Base-by-base conservation (phyloP, 2,888 invertebrate genomes). In the Volucella bombylans region DNA sequence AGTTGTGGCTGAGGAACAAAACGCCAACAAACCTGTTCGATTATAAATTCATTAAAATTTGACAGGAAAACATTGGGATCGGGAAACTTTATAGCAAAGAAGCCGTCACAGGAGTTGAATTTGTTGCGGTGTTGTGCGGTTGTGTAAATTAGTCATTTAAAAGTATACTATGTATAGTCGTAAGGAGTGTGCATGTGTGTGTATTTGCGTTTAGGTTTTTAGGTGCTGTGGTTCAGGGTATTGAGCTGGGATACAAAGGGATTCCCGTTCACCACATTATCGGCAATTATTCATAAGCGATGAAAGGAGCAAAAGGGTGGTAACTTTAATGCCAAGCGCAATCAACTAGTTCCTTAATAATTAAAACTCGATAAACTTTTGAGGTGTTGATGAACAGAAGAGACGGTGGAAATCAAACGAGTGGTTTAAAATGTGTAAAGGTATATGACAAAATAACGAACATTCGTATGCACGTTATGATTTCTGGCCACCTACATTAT, bases 31-130 rank as follows among this genome's bases (percentile, higher is more conserved):
- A 80, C 80, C 76, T 85, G 71, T 67, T 85, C 83, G 83, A 80
- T 85, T 85, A 85, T 85, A 81, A 81, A 81, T 85, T 85, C 81
- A 85, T 85, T 81, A 81, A 81, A 85, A 67, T 81, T 85, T 76
- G 81, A 85, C 85, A 81, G 81, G 68, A 81, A 85, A 81, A 81
- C 81, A 85, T 81, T 64, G 76, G 67, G 65, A 76, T 81, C 68
- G 76, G 67, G 65, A 76, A 85, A 85, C 65, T 85, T 85, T 85
- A 57, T 50, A 59, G 41, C 49, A 73, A 78, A 57, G 82, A 55
- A 71, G 67, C 18, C 59, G 14, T 50, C 52, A 14, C 15, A 47
- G 59, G 62, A 54, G 68, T 12, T 64, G 78, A 39, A 41, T 43
- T 38, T 57, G 39, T 47, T 59, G 57, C 14, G 50, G 73, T 80